Base-by-base conservation (phyloP, 1,140 invertebrate species). In the Lithobius niger region DNA sequence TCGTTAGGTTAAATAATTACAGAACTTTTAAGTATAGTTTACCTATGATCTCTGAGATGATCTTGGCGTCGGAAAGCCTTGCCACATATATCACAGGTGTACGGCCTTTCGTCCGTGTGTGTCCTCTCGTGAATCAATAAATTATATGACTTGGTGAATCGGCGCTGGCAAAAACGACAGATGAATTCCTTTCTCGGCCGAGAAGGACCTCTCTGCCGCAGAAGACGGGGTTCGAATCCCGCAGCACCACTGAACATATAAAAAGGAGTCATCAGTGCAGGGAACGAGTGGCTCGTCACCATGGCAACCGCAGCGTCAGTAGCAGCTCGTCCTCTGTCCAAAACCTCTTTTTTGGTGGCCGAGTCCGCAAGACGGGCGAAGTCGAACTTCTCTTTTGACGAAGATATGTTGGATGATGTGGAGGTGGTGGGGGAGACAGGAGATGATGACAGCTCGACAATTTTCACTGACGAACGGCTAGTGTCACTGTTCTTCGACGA, bases 121-220 rank as follows among this genome's bases (percentile, higher is more conserved):
- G 93, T 98, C 61, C 93, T 77, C 71, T 97, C 90, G 73, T 98
- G 95, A 61, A 98, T 98, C 47, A 97, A 74, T 49, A 99, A 78
- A 69, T 98, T 98, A 74, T 99, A 98, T 18, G 90, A 88, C 74
- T 98, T 98, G 54, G 94, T 95, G 70, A 99, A 99, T 65, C 96
- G 87, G 36, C 96, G 79, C 65, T 88, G 86, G 73, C 96, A 99
- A 69, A 89, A 98, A 66, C 92, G 89, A 76, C 96, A 99, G 72
- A 98, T 89, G 76, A 95, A 97, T 77, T 98, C 88, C 79, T 91
- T 94, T 79, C 94, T 93, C 72, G 90, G 86, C 72, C 90, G 81
- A 77, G 88, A 88, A 78, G 88, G 61, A 36, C 55, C 51, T 10
- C 53, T 6, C 40, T 57, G 55, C 16, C 60, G 57, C 27, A 64